phyloP scores from a whole-genome alignment of 35 echinoderm and acorn worm genomes.

The Stichopus chloronotus region DNA sequence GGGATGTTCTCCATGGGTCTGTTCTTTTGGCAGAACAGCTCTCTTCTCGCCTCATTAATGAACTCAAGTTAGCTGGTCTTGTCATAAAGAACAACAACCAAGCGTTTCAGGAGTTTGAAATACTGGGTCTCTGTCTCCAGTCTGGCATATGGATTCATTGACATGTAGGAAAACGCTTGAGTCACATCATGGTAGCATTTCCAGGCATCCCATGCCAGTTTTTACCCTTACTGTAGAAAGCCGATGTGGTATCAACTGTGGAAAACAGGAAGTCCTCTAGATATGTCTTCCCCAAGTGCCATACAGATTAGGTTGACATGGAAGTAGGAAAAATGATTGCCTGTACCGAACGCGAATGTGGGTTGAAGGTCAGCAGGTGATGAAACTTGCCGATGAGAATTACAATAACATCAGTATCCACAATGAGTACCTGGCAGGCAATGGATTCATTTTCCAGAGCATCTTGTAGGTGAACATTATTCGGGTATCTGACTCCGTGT shows the following conservation, averaged over 20 bases:
- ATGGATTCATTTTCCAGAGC: too few species aligned
- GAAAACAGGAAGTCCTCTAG: constrained; percentile 49
- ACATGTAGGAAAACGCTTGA: constrained; percentile 36
- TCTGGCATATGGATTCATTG: too few species aligned
- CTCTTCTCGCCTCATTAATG: constrained; percentile 42
- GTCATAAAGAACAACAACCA: constrained; percentile 7
- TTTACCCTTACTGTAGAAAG: constrained; percentile 55
- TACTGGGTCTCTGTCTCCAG: constrained; percentile 21
- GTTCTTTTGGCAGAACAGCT: too few species aligned
- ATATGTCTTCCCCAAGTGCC: too few species aligned
- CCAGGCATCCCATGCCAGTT: constrained; percentile 65
- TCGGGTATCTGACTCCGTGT: constrained; percentile 66
- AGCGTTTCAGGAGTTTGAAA: too few species aligned
- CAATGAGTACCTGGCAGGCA: constrained; percentile 56
- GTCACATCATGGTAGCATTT: constrained; percentile 49
- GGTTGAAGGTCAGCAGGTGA: constrained; percentile 12
- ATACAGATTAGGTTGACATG: neutral
- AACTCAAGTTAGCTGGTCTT: too few species aligned
- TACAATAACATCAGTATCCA: too few species aligned
- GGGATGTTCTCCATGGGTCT: neutral
- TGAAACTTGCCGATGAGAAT: too few species aligned
- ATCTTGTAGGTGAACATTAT: constrained; percentile 67
- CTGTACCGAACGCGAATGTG: constrained; percentile 65
- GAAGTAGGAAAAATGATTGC: constrained; percentile 35
- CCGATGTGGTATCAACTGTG: constrained; percentile 63